A percentile compares a stretch with the other conserved stretches of the same genome.
phyloP scores from a whole-genome alignment of 2,888 invertebrate genomes.

The Phaedon cochleariae region DNA sequence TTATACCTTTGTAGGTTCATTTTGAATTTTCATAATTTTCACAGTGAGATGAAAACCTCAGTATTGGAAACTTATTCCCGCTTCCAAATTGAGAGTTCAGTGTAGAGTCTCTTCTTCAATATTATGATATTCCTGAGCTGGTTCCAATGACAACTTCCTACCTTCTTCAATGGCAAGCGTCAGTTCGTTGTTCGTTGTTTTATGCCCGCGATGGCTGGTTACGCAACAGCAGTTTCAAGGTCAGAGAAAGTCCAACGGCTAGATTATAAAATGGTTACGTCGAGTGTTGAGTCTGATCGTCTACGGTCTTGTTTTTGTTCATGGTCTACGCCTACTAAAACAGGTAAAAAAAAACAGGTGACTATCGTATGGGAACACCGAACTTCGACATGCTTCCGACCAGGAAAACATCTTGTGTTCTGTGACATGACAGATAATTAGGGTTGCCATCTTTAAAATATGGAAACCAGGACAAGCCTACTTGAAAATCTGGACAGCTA shows the following conservation, averaged over 20 bases:
- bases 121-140: too few relatives aligned
- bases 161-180: slow-evolving; percentile 42
- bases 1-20: too few relatives aligned
- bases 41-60: too few relatives aligned
- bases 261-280: slow-evolving; percentile 23
- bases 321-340: not conserved
- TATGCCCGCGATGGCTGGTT: slow-evolving; percentile 45
- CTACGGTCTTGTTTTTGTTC: not conserved
- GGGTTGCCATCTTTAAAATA: too few relatives aligned
- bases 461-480: too few relatives aligned
- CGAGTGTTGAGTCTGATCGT: slow-evolving; percentile 13
- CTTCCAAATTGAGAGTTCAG: too few relatives aligned
- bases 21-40: too few relatives aligned
- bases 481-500: too few relatives aligned
- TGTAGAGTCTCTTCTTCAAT: too few relatives aligned
- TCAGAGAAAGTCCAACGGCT: slow-evolving; percentile 56
- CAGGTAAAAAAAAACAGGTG: slow-evolving; percentile 26
- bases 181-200: slow-evolving; percentile 52
- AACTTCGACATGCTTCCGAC: slow-evolving; percentile 12
- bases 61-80: too few relatives aligned
- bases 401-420: too few relatives aligned
- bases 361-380: slow-evolving; percentile 19
- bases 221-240: slow-evolving; percentile 55
- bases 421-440: too few relatives aligned
- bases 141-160: slow-evolving; percentile 1